These are phyloP conservation scores for Chrysocyon brachyurus DNA, from an alignment of 2,797 vertebrate species.

Conservation along the genomic window DNA sequence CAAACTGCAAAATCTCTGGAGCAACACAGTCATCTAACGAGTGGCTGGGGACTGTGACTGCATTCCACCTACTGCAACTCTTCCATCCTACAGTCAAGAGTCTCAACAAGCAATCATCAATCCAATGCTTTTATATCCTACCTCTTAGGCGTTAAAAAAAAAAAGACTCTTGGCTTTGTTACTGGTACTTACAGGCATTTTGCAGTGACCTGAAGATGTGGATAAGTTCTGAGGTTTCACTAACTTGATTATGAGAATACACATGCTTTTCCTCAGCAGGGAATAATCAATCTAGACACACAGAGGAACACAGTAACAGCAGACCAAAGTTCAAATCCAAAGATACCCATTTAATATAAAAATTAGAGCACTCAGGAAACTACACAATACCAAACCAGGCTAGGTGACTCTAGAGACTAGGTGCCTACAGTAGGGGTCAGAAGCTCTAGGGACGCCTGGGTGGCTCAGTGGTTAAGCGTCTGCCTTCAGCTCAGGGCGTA, in stretches of 20 bases:
- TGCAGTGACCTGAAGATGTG: constrained; percentile 60
- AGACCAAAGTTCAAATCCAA: constrained; percentile 4
- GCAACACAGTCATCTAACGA: background rate
- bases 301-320: background rate
- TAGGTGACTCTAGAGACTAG: background rate
- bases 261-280: background rate
- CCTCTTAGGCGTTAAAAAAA: constrained; percentile 41
- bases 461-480: no score
- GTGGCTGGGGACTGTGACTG: constrained; percentile 56
- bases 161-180: constrained; percentile 63
- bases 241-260: constrained; percentile 34
- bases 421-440: background rate
- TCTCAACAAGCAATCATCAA: constrained; percentile 69
- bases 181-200: background rate
- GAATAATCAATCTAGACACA: constrained; percentile 51
- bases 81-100: constrained; percentile 40
- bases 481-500: no score
- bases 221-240: constrained; percentile 31
- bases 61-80: constrained; percentile 39
- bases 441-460: background rate
- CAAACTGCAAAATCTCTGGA: constrained; percentile 48
- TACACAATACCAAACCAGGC: background rate
- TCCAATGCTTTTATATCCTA: constrained; percentile 54
- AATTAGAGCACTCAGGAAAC: background rate
- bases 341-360: constrained; percentile 4